phyloP scores from a whole-genome alignment of 2,113 vertebrate genomes.

The Pituophis catenifer region DNA sequence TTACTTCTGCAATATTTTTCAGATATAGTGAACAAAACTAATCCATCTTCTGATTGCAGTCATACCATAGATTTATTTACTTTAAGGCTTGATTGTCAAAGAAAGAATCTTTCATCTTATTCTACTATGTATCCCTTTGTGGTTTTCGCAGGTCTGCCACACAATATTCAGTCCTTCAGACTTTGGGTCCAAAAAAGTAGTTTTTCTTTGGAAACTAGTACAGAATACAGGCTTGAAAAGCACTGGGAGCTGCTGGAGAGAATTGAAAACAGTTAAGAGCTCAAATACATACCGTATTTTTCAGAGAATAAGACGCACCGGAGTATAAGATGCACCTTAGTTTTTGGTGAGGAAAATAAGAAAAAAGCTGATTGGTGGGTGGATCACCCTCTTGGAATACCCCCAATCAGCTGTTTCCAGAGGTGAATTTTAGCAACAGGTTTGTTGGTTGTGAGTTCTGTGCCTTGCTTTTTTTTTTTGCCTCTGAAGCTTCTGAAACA shows the following conservation, averaged over 20 bases:
- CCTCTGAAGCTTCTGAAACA: no score
- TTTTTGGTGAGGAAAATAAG: no score
- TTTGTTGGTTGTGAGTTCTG: no score
- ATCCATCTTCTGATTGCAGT: neutral
- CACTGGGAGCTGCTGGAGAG: neutral
- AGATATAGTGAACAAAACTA: neutral
- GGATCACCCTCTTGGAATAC: no score
- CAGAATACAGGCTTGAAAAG: neutral
- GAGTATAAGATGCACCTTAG: no score
- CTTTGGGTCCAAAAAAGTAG: neutral
- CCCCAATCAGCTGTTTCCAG: no score
- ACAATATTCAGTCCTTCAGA: neutral
- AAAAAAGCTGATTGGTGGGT: no score
- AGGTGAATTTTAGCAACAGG: no score
- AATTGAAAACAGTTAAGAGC: neutral
- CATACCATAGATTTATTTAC: neutral
- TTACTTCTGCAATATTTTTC: neutral
- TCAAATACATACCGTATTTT: neutral
- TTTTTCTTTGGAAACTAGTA: neutral
- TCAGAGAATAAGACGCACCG: no score
- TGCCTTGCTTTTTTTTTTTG: no score
- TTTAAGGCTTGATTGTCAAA: neutral
- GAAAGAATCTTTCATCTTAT: neutral
- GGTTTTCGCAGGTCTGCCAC: neutral
- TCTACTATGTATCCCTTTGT: neutral